Evolutionary conservation across 2,113 vertebrate species (phyloP).

Genomic region (Gambusia affinis): DNA sequence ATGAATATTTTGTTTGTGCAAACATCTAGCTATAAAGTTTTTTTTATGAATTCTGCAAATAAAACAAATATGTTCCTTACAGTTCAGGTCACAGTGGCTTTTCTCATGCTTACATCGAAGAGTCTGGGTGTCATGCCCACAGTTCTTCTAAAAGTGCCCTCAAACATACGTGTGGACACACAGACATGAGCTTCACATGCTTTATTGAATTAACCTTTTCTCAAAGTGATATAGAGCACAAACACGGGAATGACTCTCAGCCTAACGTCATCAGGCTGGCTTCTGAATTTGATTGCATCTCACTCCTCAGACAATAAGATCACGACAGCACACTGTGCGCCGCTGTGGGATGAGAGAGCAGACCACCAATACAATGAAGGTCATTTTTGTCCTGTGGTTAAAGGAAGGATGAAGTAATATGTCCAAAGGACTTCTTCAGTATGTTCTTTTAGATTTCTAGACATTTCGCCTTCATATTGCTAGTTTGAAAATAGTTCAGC

Average conservation of each 20-base stretch:
- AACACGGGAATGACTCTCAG: constrained; percentile 47
- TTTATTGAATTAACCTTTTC: constrained; percentile 62
- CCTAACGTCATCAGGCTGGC: constrained; percentile 50
- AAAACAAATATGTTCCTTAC: background rate
- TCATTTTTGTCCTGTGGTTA: constrained; percentile 20
- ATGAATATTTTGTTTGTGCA: background rate
- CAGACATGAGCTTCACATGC: background rate
- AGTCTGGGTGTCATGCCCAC: constrained; percentile 3
- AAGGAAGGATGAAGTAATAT: background rate
- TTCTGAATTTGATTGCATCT: constrained; percentile 40
- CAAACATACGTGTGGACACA: background rate
- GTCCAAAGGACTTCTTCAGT: too few relatives aligned
- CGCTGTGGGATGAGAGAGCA: constrained; percentile 25
- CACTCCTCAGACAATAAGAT: constrained; percentile 34
- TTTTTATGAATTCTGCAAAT: background rate
- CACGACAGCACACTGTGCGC: constrained; percentile 5
- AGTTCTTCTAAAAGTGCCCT: background rate
- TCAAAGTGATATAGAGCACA: constrained; percentile 15
- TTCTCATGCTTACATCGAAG: constrained; percentile 7
- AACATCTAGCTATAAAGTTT: background rate
- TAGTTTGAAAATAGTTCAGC: background rate
- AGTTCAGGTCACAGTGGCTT: constrained; percentile 16
- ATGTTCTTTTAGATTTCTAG: background rate
- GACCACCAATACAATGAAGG: constrained; percentile 30
- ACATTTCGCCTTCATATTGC: background rate